Evolutionary conservation across 23 tunicate species (phyloP), one percentile per base, ranked within the genome.

Genomic region (Styela plicata): DNA sequence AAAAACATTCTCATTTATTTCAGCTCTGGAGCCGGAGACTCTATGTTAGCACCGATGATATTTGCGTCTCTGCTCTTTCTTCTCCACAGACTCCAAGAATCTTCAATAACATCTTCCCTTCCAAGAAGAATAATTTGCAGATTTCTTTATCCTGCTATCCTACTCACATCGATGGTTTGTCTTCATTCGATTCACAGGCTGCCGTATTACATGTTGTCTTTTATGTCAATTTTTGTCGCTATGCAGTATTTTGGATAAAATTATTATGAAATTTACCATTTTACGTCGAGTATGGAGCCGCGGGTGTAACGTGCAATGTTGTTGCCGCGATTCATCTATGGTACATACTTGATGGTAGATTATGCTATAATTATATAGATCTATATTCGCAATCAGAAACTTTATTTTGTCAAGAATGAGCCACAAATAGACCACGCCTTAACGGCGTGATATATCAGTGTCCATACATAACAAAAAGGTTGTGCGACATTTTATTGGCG

Each of bases 141-240:
- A 66, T 33, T 87, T 37, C 36, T 29, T 17, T 74, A 83, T 36
- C 90, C 90, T 3, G 24, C 63, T 1, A 66, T 52, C 25, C 82
- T 87, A 2, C 25, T 74, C 1, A 22, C 74, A 26, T 81, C 76
- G 3, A 52, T 79, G 36, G 17, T 81, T 26, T 70, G 85, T 67
- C 26, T 74, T 36, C 82, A 81, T 36, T 74, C 85, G 3, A 52
- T 87, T 44, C 61, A 87, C 76, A 82, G 90, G 33, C 44, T 66
- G 79, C 90, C 85, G 19, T 73, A 52, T 37, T 87, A 81, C 57
- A 34, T 87, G 17, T 25, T 86, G 7, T 30, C 53, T n/a, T 69
- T 79, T 70, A 31, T 86, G 67, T 69, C 79, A 7, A 17, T 86
- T 21, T 79, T 79, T 44, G 83, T 83, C 18, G 79, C 70, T 24